A percentile compares a stretch with the other conserved stretches of the same genome.
phyloP scores from a whole-genome alignment of 2,113 vertebrate species.

The Symphodus melops region DNA sequence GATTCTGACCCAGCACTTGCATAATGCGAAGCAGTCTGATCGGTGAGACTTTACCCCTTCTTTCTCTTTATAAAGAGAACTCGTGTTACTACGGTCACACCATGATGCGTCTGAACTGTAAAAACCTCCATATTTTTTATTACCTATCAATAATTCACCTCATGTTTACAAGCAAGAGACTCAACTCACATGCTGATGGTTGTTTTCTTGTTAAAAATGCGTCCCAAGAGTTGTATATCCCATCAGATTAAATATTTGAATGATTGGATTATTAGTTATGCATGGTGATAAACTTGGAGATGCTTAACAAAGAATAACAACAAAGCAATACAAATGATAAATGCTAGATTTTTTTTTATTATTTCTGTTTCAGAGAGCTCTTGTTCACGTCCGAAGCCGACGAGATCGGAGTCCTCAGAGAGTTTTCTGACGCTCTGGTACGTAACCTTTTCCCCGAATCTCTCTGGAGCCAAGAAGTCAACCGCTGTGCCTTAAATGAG shows the following conservation, averaged over 20 bases:
- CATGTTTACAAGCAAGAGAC: constrained; percentile 25
- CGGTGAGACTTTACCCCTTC: constrained; percentile 62
- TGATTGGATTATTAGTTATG: not conserved
- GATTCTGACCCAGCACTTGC: constrained; percentile 81
- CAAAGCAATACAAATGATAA: constrained; percentile 9
- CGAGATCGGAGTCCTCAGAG: constrained; percentile 77
- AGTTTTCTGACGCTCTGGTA: constrained; percentile 77
- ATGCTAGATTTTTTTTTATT: not conserved
- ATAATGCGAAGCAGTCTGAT: constrained; percentile 75
- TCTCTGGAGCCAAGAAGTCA: constrained; percentile 72
- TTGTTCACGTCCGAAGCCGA: constrained; percentile 73
- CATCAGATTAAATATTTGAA: constrained; percentile 21
- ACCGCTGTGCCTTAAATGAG: constrained; percentile 81
- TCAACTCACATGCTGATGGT: not conserved
- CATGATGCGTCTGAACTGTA: constrained; percentile 29
- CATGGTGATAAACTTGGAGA: not conserved
- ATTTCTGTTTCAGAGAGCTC: constrained; percentile 64
- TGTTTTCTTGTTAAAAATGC: not conserved
- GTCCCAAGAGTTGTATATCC: not conserved
- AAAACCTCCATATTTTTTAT: constrained; percentile 45
- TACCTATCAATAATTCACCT: constrained; percentile 60
- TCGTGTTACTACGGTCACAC: constrained; percentile 15
- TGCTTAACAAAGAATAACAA: too few relatives aligned
- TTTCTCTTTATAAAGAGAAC: not conserved
- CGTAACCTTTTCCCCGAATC: constrained; percentile 79